Percentiles rank a stretch among this genome's conserved stretches.
Conservation (phyloP, 2,888 invertebrate species). For the Tiphia femorata region DNA sequence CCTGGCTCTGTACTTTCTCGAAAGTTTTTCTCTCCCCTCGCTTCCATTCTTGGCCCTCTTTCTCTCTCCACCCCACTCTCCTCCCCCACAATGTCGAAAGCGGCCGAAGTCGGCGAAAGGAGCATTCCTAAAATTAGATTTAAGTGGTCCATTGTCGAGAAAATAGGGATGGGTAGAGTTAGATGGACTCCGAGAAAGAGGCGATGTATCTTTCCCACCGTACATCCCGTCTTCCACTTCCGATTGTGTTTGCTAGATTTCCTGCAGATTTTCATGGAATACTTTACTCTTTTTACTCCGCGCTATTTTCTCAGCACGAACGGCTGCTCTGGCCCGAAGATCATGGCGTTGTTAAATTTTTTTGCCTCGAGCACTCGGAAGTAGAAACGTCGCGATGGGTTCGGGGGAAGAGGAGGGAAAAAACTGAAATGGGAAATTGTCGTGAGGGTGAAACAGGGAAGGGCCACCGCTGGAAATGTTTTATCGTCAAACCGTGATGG, state of each 20-base stretch:
- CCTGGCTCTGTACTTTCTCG: background rate
- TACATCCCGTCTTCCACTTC: slow-evolving; percentile 32
- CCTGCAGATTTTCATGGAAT: slow-evolving; percentile 27
- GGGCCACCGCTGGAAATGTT: too few species aligned
- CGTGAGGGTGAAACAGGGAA: too few species aligned
- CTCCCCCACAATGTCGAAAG: slow-evolving; percentile 10
- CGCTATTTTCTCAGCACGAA: background rate
- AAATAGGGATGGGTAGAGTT: slow-evolving; percentile 30
- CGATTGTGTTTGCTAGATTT: slow-evolving; percentile 31
- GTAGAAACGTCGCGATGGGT: too few species aligned
- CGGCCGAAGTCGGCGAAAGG: slow-evolving; percentile 27
- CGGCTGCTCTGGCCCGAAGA: too few species aligned
- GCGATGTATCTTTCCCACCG: slow-evolving; percentile 31
- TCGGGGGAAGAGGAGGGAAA: too few species aligned
- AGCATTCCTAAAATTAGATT: slow-evolving; percentile 55
- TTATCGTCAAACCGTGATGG: too few species aligned
- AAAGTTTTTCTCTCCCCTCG: background rate
- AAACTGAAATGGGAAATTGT: too few species aligned
- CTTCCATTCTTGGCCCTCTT: slow-evolving; percentile 4
- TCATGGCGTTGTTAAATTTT: too few species aligned
- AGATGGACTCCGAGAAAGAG: slow-evolving; percentile 20
- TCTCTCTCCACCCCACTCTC: background rate
- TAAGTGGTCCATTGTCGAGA: slow-evolving; percentile 52
- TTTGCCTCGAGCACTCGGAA: too few species aligned
- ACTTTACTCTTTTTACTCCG: slow-evolving; percentile 26